Base-by-base conservation (phyloP, 2,113 vertebrate species). In the Sakesphorus luctuosus region DNA sequence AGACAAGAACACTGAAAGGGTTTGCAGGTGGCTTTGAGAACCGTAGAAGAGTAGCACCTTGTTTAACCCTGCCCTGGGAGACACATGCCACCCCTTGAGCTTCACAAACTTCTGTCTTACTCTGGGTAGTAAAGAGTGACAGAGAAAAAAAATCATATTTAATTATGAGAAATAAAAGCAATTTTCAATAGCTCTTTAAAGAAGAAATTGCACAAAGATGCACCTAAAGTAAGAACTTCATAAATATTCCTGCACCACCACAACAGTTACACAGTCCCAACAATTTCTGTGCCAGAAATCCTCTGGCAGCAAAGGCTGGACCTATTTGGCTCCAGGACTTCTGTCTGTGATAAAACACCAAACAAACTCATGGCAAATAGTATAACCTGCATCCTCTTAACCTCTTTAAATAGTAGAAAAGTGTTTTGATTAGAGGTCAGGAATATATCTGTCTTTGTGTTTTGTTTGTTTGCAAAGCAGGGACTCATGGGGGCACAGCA, bases 401-500 rank as follows among this genome's bases (percentile, higher is more conserved):
- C 40, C 19, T 82, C 47, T 63, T 13, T 46, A 55, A 63, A 23
- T 26, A 71, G 10, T 23, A 59, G 11, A 13, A 65, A 83, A 53
- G 20, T 26, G 25, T 72, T 65, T 50, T 66, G n/a, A 76, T 68
- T 18, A 91, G 61, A 84, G 31, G 31, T 75, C 86, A 84, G 78
- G 61, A 67, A 59, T 24, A 20, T 53, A 61, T 56, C 40, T 75
- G 66, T 69, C 56, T 94, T 66, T 72, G n/a, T 83, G 31, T 67
- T 95, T n/a, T 18, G 23, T 86, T 93, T 53, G 49, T 72, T 78
- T 89, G 71, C 11, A 5, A 62, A 95, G 76, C 52, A 84, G 31
- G 53, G 78, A 52, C 94, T 90, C 81, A 40, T 0, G 9, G 78
- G 69, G 58, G 71, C 87, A 87, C 89, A 91, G 95, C 95, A 95